Percentiles rank a stretch among this genome's conserved stretches.
Conservation (phyloP, 2,797 vertebrate genomes). For the Adelosebastes latens region DNA sequence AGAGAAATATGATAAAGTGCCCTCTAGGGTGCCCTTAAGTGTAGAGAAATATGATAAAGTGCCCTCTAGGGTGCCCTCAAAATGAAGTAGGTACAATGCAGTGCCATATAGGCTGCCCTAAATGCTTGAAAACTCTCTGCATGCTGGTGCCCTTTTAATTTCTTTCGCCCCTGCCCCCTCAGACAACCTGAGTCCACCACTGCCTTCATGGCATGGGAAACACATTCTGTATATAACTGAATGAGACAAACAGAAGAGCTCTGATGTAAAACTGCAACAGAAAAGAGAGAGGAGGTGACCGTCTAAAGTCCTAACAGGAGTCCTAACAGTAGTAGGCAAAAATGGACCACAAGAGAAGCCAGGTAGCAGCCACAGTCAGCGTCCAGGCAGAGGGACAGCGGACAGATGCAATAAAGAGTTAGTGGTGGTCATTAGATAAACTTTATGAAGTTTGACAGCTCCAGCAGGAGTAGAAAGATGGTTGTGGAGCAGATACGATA, state of each 20-base stretch:
- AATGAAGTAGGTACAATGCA: too few species aligned
- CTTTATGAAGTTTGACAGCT: slow-evolving; percentile 20
- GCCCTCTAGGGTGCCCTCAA: too few species aligned
- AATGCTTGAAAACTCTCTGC: too few species aligned
- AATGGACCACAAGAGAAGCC: neutral
- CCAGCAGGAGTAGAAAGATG: slow-evolving; percentile 5
- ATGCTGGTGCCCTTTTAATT: too few species aligned
- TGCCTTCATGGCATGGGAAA: neutral
- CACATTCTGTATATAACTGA: neutral
- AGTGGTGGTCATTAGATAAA: slow-evolving; percentile 4
- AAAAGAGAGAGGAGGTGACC: neutral
- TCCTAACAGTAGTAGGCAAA: neutral
- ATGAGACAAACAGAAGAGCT: neutral
- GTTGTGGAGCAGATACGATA: neutral
- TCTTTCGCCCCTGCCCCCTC: too few species aligned
- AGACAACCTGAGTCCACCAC: too few species aligned
- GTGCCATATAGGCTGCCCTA: too few species aligned
- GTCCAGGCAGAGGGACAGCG: neutral
- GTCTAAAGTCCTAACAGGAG: neutral
- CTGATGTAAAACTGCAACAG: neutral
- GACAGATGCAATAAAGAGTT: slow-evolving; percentile 10
- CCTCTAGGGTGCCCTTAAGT: too few species aligned
- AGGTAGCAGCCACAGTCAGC: neutral
- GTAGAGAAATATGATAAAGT: too few species aligned
- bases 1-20: too few species aligned